Conservation (phyloP, 2,113 vertebrate species). For the Scatophagus argus region DNA sequence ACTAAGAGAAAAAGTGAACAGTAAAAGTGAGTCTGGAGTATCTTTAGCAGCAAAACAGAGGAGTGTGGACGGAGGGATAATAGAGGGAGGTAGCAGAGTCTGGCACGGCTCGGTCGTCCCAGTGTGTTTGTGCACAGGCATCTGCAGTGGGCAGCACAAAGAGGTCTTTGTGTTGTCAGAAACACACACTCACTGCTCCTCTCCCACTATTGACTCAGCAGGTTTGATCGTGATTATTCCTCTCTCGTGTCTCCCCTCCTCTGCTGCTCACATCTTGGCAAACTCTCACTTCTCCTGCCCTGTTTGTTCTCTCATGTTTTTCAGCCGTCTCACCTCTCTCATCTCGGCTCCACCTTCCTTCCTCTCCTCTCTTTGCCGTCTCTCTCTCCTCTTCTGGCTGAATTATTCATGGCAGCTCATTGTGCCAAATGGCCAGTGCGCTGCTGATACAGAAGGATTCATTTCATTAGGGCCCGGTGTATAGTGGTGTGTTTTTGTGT, state of each 20-base stretch:
- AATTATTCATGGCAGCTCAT: conserved; percentile 78
- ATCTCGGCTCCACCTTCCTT: conserved; percentile 41
- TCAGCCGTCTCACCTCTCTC: conserved; percentile 6
- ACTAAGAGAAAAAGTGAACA: too few relatives aligned
- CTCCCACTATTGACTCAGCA: conserved; percentile 74
- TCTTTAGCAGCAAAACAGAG: conserved; percentile 36
- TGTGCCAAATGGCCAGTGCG: conserved; percentile 73
- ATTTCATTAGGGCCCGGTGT: conserved; percentile 69
- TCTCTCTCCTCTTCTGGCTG: conserved; percentile 55
- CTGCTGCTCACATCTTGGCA: conserved; percentile 27
- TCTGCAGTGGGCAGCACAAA: conserved; percentile 74
- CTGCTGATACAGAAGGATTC: conserved; percentile 72
- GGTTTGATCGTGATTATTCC: conserved; percentile 64
- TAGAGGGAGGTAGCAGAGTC: conserved; percentile 59
- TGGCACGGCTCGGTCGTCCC: conserved; percentile 68
- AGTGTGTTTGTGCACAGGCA: conserved; percentile 71
- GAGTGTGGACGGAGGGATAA: conserved; percentile 25
- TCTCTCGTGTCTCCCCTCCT: conserved; percentile 47
- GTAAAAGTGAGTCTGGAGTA: not conserved
- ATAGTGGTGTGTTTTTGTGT: conserved; percentile 39
- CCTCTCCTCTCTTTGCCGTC: conserved; percentile 28
- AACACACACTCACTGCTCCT: conserved; percentile 35
- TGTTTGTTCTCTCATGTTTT: conserved; percentile 37
- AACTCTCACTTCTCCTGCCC: conserved; percentile 34
- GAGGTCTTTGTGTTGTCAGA: conserved; percentile 68